These are phyloP conservation scores for Nestor notabilis DNA, from an alignment of 2,113 vertebrate species.

Conservation along the genomic window DNA sequence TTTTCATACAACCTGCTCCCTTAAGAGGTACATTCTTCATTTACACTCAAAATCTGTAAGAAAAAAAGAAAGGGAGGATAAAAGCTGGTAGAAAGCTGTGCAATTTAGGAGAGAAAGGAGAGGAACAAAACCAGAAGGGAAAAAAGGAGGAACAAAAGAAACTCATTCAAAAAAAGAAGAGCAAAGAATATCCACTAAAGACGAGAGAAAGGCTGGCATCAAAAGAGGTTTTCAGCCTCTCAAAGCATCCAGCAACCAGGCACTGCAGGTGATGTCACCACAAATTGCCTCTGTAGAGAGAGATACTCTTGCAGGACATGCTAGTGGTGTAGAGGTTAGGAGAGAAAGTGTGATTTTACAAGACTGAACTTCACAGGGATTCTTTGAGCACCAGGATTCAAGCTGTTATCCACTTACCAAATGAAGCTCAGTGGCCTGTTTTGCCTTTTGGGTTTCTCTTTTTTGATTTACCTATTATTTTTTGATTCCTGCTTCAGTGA, in stretches of 20 bases:
- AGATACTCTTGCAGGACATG: neutral
- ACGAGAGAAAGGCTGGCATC: neutral
- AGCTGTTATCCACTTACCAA: neutral
- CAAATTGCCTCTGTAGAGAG: neutral
- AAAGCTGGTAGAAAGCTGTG: conserved; percentile 9
- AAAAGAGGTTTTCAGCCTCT: conserved; percentile 13
- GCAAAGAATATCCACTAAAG: neutral
- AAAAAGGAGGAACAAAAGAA: conserved; percentile 14
- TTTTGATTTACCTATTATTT: conserved; percentile 10
- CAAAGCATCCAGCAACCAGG: neutral
- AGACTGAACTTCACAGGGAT: neutral
- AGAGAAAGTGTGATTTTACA: neutral
- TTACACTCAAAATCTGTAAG: conserved; percentile 3
- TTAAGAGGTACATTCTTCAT: neutral
- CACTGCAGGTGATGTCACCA: conserved; percentile 1
- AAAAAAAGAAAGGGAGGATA: neutral
- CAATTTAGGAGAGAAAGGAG: conserved; percentile 28
- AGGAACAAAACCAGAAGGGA: neutral
- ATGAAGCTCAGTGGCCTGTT: neutral
- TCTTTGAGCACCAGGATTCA: neutral
- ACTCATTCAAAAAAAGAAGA: neutral
- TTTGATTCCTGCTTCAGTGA: neutral
- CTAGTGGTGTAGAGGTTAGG: neutral
- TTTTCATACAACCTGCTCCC: neutral
- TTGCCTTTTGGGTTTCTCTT: neutral